phyloP scores from a whole-genome alignment of 2,797 vertebrate genomes.

The Pseudotriccus pelzelni region DNA sequence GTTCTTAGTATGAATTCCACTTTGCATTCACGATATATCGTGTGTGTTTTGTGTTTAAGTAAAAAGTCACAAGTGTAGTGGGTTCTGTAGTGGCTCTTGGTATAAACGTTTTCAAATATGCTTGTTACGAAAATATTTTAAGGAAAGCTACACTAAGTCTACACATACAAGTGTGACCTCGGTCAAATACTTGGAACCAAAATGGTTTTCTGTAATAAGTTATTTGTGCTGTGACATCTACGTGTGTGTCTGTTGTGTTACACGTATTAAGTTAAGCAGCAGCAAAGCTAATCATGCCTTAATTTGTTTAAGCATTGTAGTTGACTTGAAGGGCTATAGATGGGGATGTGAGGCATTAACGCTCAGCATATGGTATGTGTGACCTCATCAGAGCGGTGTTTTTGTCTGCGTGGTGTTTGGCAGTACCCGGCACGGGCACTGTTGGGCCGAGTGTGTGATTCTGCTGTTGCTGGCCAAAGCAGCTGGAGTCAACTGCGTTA shows the following conservation, averaged over 20 bases:
- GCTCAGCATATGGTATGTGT: neutral
- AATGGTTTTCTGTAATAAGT: neutral
- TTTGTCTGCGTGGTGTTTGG: conserved; percentile 39
- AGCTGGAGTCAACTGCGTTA: conserved; percentile 23
- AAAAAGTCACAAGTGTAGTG: neutral
- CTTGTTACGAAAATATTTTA: neutral
- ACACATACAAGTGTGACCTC: neutral
- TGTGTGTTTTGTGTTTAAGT: neutral
- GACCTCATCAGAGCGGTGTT: conserved; percentile 21
- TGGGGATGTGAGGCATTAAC: neutral
- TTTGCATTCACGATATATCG: neutral
- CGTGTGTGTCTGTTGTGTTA: neutral
- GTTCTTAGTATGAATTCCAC: neutral
- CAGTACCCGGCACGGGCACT: neutral
- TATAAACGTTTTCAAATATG: neutral
- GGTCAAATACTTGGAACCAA: neutral
- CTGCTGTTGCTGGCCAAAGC: neutral
- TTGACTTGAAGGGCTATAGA: conserved; percentile 8
- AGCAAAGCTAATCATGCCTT: neutral
- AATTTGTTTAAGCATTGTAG: neutral
- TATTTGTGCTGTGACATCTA: neutral
- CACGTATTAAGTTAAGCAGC: neutral
- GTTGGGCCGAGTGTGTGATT: neutral
- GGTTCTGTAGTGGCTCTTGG: neutral
- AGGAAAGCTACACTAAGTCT: neutral